phyloP scores from a whole-genome alignment of 2,797 vertebrate species.

The Triplophysa bombifrons region DNA sequence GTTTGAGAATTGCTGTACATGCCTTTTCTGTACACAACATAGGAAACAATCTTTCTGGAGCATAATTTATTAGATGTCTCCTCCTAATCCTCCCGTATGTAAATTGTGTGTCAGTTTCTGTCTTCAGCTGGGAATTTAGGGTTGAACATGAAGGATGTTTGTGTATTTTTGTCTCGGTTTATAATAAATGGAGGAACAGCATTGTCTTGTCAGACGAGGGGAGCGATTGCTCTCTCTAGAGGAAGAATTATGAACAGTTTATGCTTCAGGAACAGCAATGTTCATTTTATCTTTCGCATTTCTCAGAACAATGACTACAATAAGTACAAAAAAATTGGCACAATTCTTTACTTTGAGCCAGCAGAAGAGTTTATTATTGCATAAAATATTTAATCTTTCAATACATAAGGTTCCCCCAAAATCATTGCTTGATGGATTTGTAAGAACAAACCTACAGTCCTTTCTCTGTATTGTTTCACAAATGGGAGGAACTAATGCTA shows the following conservation, averaged over 20 bases:
- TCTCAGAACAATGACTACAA: too few species aligned
- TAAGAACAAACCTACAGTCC: too few species aligned
- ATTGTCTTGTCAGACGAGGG: slow-evolving; percentile 23
- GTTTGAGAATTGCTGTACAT: neutral
- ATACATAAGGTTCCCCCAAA: too few species aligned
- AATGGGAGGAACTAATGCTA: too few species aligned
- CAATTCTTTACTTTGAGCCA: neutral
- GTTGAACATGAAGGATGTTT: slow-evolving; percentile 32
- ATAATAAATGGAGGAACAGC: slow-evolving; percentile 32
- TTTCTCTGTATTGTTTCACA: too few species aligned
- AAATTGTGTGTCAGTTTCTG: slow-evolving; percentile 29
- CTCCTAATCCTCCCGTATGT: slow-evolving; percentile 5
- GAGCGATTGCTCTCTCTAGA: slow-evolving; percentile 20
- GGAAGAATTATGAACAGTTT: slow-evolving; percentile 2
- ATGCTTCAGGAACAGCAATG: slow-evolving; percentile 16
- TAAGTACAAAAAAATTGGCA: neutral
- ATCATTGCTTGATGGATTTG: too few species aligned
- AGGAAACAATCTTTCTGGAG: slow-evolving; percentile 6
- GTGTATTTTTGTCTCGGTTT: slow-evolving; percentile 33
- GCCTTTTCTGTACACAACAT: neutral
- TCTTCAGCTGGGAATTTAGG: slow-evolving; percentile 17
- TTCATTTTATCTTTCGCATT: slow-evolving; percentile 11
- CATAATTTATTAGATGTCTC: slow-evolving; percentile 17
- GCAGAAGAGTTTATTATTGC: too few species aligned
- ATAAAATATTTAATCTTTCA: too few species aligned